phyloP scores from a whole-genome alignment of 2,797 vertebrate genomes.

The Peromyscus nudipes region DNA sequence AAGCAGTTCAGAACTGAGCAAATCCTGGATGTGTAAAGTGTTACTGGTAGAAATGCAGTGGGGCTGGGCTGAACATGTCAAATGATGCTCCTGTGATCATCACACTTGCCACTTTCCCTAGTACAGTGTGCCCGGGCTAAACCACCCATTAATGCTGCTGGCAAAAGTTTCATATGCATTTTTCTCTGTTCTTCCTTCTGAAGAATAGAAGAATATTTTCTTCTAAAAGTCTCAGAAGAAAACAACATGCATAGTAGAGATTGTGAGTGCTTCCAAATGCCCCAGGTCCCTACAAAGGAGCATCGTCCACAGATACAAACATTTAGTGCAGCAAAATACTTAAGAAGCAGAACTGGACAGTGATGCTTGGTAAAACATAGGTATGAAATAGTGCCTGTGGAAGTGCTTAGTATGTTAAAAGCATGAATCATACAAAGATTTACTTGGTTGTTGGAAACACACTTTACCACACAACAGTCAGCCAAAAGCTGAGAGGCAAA shows the following conservation, averaged over 20 bases:
- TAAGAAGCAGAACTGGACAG: neutral
- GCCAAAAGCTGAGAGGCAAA: neutral
- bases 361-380: neutral
- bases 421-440: neutral
- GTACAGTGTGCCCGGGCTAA: neutral
- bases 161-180: conserved; percentile 50
- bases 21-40: conserved; percentile 22
- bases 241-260: conserved; percentile 1
- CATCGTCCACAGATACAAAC: neutral
- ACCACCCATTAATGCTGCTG: conserved; percentile 50
- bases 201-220: conserved; percentile 39
- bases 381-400: neutral
- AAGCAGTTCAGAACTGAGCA: conserved; percentile 47
- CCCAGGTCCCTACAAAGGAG: neutral
- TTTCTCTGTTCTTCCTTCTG: conserved; percentile 49
- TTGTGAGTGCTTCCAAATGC: neutral
- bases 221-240: conserved; percentile 19
- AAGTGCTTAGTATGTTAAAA: neutral
- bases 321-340: conserved; percentile 16
- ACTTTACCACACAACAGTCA: neutral
- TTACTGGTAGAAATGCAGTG: no score
- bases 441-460: neutral
- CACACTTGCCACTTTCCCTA: conserved; percentile 21
- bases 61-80: no score
- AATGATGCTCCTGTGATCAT: neutral